Base-by-base conservation (phyloP, 2,113 vertebrate species). In the Mormyrus iriodes region DNA sequence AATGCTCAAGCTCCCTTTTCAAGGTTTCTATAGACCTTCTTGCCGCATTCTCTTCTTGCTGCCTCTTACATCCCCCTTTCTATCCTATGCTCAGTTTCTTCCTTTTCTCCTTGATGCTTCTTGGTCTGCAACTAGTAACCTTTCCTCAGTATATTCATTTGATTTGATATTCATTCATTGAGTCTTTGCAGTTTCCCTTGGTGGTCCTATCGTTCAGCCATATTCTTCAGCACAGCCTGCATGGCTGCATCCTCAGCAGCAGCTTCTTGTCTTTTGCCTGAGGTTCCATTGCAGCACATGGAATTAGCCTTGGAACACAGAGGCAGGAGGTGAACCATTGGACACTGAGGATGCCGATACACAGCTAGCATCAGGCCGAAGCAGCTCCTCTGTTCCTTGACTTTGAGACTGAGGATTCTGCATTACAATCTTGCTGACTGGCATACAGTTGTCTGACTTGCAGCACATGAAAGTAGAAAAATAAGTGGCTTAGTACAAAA, bases 81-180 rank as follows among this genome's bases (percentile, higher is more conserved):
- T 65, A 90, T 85, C 7, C 39, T 90, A 3, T 76, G 51, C 44
- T 86, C 86, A 49, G 27, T 58, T 4, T 89, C 86, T 42, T 88
- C 76, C 52, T 69, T 91, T 48, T 88, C 88, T 82, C 13, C 35
- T 85, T 89, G 69, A 46, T 69, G 86, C 86, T 89, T 90, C 91
- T 90, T 91, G 86, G 5, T 89, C 83, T 90, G 65, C 89, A 87
- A 49, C 46, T 73, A 53, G 89, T 15, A 9, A 44, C 85, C 87
- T 90, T 51, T 90, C 90, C 48, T 89, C 84, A 48, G 35, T 52
- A 73, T n/a, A n/a, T n/a, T n/a, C n/a, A n/a, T n/a, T n/a, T n/a
- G n/a, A n/a, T n/a, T n/a, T n/a, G n/a, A n/a, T n/a, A n/a, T n/a
- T n/a, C n/a, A n/a, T n/a, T n/a, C n/a, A n/a, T 89, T 27, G 79